Evolutionary conservation across 2,113 vertebrate genomes (phyloP), one percentile per base, ranked within the genome.

Genomic region (Pachyramphus minor): DNA sequence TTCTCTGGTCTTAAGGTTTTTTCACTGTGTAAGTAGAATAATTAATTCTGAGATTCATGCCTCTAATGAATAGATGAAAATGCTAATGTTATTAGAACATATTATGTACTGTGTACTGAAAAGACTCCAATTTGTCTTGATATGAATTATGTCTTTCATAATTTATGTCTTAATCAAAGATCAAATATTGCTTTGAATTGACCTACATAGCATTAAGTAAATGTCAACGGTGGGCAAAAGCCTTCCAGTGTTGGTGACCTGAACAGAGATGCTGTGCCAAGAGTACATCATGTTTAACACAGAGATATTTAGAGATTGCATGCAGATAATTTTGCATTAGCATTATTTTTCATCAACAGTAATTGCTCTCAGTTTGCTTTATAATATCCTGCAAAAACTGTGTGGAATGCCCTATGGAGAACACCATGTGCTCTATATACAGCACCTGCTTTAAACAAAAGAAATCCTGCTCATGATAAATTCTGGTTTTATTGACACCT

Each of bases 161-260:
- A 94, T 90, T 92, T 95, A 66, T 79, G 35, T 90, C 56, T 80
- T 79, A 93, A 74, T 89, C 71, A 93, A 95, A 89, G n/a, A 85
- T n/a, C 47, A 88, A 80, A 91, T 84, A 72, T 59, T 94, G 25
- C 21, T 87, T 96, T 95, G 60, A 82, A 86, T 55, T 89, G 68
- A 93, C 90, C 79, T 69, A 85, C 41, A 79, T 7, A 81, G 8
- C 30, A 27, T 71, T 45, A 90, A 72, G 47, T 83, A 44, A 76
- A 82, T 56, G 52, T 44, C 79, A 27, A 60, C 44, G 15, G 37
- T 67, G 55, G 78, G 33, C 55, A 67, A 84, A 71, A 94, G 1
- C 20, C 33, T 68, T 88, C 44, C 24, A n/a, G 11, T 13, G 6
- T 28, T 78, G 42, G 58, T 16, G 8, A 88, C 82, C 68, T 64